Evolutionary conservation across 2,113 vertebrate genomes (phyloP).

Genomic region (Lipophrys pholis): DNA sequence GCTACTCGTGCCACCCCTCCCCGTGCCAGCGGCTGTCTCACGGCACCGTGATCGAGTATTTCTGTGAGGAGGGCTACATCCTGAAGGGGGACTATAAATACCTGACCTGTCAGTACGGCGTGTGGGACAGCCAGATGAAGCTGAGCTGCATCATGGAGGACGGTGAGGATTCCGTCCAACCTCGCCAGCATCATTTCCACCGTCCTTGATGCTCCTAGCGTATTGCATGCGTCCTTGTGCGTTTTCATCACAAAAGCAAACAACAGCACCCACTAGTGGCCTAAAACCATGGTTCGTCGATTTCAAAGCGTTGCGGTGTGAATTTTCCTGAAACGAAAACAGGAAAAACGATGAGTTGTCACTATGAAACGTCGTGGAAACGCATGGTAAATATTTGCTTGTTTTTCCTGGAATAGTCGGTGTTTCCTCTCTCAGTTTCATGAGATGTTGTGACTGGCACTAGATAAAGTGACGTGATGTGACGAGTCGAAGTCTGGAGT

Average conservation of each 20-base stretch:
- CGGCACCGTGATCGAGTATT: slow-evolving; percentile 95
- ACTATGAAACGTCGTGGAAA: too few relatives aligned
- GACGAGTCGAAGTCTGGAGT: too few relatives aligned
- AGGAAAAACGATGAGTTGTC: too few relatives aligned
- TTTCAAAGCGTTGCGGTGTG: not conserved
- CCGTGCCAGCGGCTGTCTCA: slow-evolving; percentile 90
- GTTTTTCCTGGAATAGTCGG: too few relatives aligned
- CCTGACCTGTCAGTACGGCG: slow-evolving; percentile 94
- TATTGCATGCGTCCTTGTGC: too few relatives aligned
- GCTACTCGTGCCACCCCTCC: slow-evolving; percentile 93
- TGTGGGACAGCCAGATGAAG: slow-evolving; percentile 94
- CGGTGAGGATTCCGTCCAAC: slow-evolving; percentile 77
- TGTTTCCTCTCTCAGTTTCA: too few relatives aligned
- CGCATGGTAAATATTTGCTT: too few relatives aligned
- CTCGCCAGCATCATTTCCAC: not conserved
- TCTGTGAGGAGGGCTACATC: slow-evolving; percentile 94
- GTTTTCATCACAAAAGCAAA: too few relatives aligned
- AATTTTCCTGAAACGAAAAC: too few relatives aligned
- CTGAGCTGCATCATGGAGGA: slow-evolving; percentile 93
- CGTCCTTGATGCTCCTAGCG: too few relatives aligned
- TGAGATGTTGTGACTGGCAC: too few relatives aligned
- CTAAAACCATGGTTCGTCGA: not conserved
- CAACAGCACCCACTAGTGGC: not conserved
- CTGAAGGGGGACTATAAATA: slow-evolving; percentile 98
- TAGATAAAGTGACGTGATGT: too few relatives aligned